Evolutionary conservation across 2,113 vertebrate genomes (phyloP), one percentile per base, ranked within the genome.

Genomic region (Clinocottus analis): DNA sequence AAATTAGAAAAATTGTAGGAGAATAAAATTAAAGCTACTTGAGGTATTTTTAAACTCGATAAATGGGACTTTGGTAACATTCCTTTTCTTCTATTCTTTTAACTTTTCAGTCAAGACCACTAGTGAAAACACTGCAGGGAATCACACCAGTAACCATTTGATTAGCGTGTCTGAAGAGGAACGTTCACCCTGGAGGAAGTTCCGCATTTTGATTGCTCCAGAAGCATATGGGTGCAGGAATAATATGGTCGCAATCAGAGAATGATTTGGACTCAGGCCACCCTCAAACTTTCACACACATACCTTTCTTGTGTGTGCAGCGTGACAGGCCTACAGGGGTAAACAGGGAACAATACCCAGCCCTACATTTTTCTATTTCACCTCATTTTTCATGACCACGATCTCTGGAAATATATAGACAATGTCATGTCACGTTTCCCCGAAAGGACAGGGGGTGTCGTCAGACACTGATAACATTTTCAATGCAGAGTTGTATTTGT

Each of bases 201-300:
- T 63, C 4, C 0, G 19, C 47, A 45, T 13, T 77, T 43, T 85
- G 80, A 92, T 90, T 85, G 85, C 79, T 35, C 33, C 14, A 6
- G 33, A 37, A 43, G 17, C 27, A 25, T 7, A 6, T 33, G 33
- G 31, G 11, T 25, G 27, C 39, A 45, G 55, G 41, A 85, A 70
- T 43, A n/a, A 70, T 31, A 65, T 56, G 27, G 75, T 62, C 21
- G 83, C 81, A 91, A 91, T 92, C 89, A 92, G 77, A 64, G 58
- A 39, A 75, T 47, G 59, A 69, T 69, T 66, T 74, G 60, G 59
- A 49, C 58, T 72, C 29, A 11, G 21, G 35, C 23, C 35, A 6
- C 47, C 41, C 2, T 43, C 43, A 2, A 5, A 19, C 55, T 23
- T 39, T 2, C 35, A 23, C 41, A 56, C 56, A 21, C 41, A 49